Evolutionary conservation across 2,797 vertebrate genomes (phyloP).

Genomic region (Tragelaphus eurycerus): DNA sequence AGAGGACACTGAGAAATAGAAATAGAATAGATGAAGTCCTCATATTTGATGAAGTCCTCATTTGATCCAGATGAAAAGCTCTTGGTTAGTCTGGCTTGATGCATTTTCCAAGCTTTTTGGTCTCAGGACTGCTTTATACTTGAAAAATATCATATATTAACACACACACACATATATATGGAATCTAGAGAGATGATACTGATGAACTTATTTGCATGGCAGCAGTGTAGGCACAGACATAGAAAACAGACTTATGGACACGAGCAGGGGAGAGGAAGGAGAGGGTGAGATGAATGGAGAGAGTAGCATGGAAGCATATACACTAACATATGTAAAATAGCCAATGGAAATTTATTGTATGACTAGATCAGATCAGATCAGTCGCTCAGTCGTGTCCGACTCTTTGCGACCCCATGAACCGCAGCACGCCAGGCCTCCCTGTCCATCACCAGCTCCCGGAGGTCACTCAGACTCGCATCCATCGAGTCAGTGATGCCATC

Average conservation of each 20-base stretch:
- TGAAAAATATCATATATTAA: neutral
- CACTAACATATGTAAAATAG: neutral
- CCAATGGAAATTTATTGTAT: neutral
- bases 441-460: too few relatives aligned
- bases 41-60: neutral
- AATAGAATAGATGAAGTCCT: neutral
- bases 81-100: neutral
- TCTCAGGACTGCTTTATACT: neutral
- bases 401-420: too few relatives aligned
- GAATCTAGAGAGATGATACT: neutral
- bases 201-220: neutral
- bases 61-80: neutral
- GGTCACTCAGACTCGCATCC: too few relatives aligned
- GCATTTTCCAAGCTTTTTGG: neutral
- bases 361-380: too few relatives aligned
- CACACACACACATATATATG: neutral
- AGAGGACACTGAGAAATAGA: neutral
- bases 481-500: too few relatives aligned
- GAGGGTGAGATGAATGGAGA: neutral
- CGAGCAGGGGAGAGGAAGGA: neutral
- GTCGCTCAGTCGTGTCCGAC: too few relatives aligned
- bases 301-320: neutral
- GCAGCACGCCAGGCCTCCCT: too few relatives aligned
- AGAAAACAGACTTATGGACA: neutral
- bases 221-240: neutral